phyloP scores from a whole-genome alignment of 53 echinoderm and acorn worm species.

The Antedon mediterranea region DNA sequence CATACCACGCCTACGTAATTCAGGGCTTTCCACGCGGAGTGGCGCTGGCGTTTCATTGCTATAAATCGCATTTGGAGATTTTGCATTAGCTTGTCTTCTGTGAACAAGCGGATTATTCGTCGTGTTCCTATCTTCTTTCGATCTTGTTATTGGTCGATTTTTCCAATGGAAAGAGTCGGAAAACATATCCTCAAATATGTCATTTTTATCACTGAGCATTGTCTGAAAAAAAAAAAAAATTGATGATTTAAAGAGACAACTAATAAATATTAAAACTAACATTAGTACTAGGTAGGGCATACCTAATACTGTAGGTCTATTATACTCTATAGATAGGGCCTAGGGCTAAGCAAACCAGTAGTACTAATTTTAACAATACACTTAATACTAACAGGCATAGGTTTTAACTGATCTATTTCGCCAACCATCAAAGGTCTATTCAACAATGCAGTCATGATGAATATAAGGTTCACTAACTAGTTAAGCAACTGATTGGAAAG shows the following conservation, averaged over 20 bases:
- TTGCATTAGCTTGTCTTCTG: background rate
- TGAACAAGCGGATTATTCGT: background rate
- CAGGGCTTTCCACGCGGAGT: background rate
- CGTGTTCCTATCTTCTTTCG: background rate
- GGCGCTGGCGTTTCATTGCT: background rate
- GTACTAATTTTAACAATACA: too few relatives aligned
- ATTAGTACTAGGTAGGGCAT: too few relatives aligned
- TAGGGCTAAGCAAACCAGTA: too few relatives aligned
- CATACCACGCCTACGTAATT: background rate
- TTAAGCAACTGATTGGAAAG: background rate
- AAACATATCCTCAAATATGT: background rate
- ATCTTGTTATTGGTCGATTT: background rate
- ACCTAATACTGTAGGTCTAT: too few relatives aligned
- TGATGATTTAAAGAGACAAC: too few relatives aligned
- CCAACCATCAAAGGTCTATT: background rate
- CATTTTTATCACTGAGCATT: background rate
- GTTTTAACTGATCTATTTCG: background rate
- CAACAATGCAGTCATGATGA: background rate
- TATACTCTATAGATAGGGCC: too few relatives aligned
- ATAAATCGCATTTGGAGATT: background rate
- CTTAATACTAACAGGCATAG: background rate
- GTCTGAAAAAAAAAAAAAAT: background rate
- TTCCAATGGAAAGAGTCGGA: background rate
- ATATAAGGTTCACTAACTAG: background rate
- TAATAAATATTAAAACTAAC: too few relatives aligned